These are phyloP conservation scores for Bombus huntii DNA, from an alignment of 1,140 invertebrate species.

Conservation along the genomic window DNA sequence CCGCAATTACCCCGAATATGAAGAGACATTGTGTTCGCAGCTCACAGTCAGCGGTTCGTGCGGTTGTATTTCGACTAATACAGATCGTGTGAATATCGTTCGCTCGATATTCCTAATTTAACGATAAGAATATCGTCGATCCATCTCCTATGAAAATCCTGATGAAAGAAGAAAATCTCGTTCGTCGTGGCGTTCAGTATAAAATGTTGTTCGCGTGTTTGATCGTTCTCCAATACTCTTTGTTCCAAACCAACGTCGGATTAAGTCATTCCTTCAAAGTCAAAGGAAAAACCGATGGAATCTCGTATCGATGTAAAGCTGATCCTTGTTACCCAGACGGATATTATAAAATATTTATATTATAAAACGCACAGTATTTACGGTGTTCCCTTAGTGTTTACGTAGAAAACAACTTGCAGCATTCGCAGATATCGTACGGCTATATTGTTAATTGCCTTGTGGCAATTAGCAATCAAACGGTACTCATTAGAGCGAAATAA, in stretches of 20 bases:
- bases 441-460: conserved; percentile 35
- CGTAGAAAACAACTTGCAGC: conserved; percentile 10
- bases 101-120: neutral
- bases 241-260: neutral
- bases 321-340: neutral
- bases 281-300: neutral
- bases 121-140: neutral
- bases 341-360: neutral
- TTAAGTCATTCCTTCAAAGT: neutral
- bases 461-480: conserved; percentile 59
- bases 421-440: conserved; percentile 20
- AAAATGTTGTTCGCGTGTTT: neutral
- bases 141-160: too few species aligned
- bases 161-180: neutral
- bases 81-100: neutral
- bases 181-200: neutral
- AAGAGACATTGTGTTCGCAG: neutral
- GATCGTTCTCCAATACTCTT: neutral
- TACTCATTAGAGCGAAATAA: conserved; percentile 68
- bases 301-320: neutral
- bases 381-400: neutral
- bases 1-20: neutral
- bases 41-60: neutral
- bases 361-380: neutral
- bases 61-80: neutral